A percentile compares a stretch with the other conserved stretches of the same genome.
phyloP scores from a whole-genome alignment of 2,888 invertebrate genomes.

The Noctua janthina region DNA sequence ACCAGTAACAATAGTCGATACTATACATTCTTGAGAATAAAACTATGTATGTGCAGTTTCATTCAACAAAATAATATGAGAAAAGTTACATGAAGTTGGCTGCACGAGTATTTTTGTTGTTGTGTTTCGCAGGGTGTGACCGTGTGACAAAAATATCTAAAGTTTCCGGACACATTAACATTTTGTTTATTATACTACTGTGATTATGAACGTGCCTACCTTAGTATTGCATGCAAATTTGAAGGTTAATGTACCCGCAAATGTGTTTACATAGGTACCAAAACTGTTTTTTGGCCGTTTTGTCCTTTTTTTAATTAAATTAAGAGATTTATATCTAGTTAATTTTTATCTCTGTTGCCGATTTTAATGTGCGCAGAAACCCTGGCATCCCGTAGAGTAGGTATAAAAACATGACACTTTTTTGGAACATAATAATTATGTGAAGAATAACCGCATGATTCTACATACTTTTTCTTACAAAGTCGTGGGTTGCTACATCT shows the following conservation, averaged over 20 bases:
- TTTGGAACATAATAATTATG: background rate
- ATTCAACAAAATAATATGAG: conserved; percentile 1
- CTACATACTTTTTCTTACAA: background rate
- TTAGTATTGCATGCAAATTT: background rate
- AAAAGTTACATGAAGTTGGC: background rate
- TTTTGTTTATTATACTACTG: background rate
- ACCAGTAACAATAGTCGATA: conserved; percentile 25
- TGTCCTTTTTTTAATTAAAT: background rate
- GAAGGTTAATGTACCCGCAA: conserved; percentile 15
- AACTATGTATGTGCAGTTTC: background rate
- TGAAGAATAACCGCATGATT: conserved; percentile 6
- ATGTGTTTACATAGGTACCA: background rate
- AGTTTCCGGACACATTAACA: conserved; percentile 10
- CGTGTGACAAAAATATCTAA: background rate
- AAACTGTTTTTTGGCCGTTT: background rate
- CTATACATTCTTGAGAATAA: background rate
- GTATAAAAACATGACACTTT: background rate
- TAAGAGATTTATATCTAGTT: background rate
- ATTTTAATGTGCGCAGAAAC: background rate
- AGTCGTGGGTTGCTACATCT: background rate
- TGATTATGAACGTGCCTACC: background rate
- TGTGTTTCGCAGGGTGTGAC: background rate
- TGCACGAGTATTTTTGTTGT: background rate
- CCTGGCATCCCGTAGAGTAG: background rate
- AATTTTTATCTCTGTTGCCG: background rate